These are phyloP conservation scores for Crambe crambe DNA, from an alignment of 37 sponge, comb jelly and placozoan genomes.

Conservation along the genomic window DNA sequence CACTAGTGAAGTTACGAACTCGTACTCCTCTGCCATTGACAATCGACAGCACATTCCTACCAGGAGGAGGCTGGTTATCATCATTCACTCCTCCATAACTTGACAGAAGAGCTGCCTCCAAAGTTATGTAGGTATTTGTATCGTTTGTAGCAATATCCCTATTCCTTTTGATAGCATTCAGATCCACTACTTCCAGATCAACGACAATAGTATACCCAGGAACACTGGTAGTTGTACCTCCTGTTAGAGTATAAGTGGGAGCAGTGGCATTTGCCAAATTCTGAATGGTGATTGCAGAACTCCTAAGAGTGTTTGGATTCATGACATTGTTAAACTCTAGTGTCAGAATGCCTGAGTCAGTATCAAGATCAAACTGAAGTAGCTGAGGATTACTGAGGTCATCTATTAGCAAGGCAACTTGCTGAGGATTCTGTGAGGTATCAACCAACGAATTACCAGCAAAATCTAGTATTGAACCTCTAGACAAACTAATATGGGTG, in stretches of 20 bases:
- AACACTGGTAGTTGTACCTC: conserved; percentile 42
- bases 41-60: conserved; percentile 63
- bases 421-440: conserved; percentile 7
- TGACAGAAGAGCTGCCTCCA: conserved; percentile 62
- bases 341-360: conserved; percentile 71
- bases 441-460: conserved; percentile 70
- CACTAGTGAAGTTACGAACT: conserved; percentile 61
- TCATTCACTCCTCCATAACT: conserved; percentile 43
- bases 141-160: conserved; percentile 57
- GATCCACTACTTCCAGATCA: conserved; percentile 54
- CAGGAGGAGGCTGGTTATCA: not conserved
- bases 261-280: conserved; percentile 11
- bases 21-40: conserved; percentile 58
- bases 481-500: conserved; percentile 50
- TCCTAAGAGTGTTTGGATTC: conserved; percentile 53
- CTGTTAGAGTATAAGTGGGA: conserved; percentile 37
- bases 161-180: conserved; percentile 84
- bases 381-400: conserved; percentile 59
- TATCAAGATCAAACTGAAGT: conserved; percentile 67
- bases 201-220: conserved; percentile 62
- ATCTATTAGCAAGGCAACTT: conserved; percentile 21
- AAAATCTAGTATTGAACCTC: conserved; percentile 64
- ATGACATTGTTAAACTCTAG: conserved; percentile 82
- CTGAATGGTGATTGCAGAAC: conserved; percentile 65
- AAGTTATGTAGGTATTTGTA: conserved; percentile 70